phyloP scores from a whole-genome alignment of 2,888 invertebrate species.

The Onthophagus sagittarius region DNA sequence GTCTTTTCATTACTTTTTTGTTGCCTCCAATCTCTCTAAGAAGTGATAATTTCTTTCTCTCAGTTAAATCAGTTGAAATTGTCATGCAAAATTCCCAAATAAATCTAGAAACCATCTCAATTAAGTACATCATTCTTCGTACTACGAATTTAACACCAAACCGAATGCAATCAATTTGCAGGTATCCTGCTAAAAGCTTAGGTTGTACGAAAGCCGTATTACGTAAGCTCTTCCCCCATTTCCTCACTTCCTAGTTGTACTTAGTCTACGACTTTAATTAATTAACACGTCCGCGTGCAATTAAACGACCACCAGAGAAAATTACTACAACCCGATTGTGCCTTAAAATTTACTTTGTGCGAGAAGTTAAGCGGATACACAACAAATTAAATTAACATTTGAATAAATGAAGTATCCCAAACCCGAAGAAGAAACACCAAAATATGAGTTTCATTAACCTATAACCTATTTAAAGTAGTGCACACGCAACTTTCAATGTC shows the following conservation, averaged over 20 bases:
- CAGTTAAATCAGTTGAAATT: too few species aligned
- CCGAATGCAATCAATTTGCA: not conserved
- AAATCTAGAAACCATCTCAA: not conserved
- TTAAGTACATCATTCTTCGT: not conserved
- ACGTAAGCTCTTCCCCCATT: not conserved
- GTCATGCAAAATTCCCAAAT: not conserved
- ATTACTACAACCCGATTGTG: not conserved
- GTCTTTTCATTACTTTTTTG: too few species aligned
- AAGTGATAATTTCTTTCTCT: too few species aligned
- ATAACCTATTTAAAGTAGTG: not conserved
- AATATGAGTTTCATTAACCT: too few species aligned
- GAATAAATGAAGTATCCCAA: too few species aligned
- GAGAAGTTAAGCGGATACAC: too few species aligned
- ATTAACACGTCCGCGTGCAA: not conserved
- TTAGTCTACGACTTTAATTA: not conserved
- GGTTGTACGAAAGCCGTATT: not conserved
- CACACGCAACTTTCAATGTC: not conserved
- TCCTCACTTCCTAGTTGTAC: not conserved
- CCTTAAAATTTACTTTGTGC: too few species aligned
- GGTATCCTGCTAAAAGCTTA: not conserved
- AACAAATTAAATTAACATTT: too few species aligned
- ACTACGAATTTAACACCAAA: not conserved
- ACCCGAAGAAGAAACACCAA: not conserved
- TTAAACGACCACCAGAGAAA: not conserved
- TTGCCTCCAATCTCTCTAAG: too few species aligned